A percentile compares a stretch with the other conserved stretches of the same genome.
Conservation (phyloP, 2,888 invertebrate species). For the Hirtodrosophila cameraria region DNA sequence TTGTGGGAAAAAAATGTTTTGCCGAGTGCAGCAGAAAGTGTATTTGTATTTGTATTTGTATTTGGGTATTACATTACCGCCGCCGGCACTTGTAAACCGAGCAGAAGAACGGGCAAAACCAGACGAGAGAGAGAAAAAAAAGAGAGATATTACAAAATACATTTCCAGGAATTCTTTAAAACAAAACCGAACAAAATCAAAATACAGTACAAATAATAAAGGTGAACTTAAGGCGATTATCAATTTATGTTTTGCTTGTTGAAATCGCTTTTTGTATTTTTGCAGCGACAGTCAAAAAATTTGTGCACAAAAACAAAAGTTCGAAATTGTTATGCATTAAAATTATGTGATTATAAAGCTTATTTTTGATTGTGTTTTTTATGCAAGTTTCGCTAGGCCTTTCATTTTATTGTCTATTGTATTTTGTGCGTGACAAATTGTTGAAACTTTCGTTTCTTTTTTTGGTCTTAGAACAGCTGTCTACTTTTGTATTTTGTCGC, state of each 20-base stretch:
- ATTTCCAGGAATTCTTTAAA: slow-evolving; percentile 53
- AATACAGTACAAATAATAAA: neutral
- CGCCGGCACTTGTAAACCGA: slow-evolving; percentile 57
- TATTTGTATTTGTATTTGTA: too few relatives aligned
- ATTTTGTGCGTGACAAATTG: slow-evolving; percentile 34
- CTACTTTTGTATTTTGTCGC: slow-evolving; percentile 26
- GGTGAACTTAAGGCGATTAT: slow-evolving; percentile 56
- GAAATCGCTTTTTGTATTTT: slow-evolving; percentile 20
- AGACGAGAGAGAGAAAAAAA: too few relatives aligned
- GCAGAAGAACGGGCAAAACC: slow-evolving; percentile 18
- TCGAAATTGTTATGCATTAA: slow-evolving; percentile 10
- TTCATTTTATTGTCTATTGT: neutral
- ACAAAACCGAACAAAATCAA: slow-evolving; percentile 4
- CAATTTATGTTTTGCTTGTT: slow-evolving; percentile 39
- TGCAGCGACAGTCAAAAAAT: slow-evolving; percentile 51
- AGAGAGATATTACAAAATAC: slow-evolving; percentile 72
- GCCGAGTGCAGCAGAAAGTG: slow-evolving; percentile 70
- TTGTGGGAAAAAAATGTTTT: slow-evolving; percentile 78
- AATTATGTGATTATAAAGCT: slow-evolving; percentile 9
- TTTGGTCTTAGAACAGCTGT: slow-evolving; percentile 46
- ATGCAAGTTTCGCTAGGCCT: neutral
- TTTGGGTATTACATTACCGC: slow-evolving; percentile 62
- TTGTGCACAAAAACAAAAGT: slow-evolving; percentile 6
- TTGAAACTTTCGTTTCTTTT: slow-evolving; percentile 47
- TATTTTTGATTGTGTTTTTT: slow-evolving; percentile 1